phyloP scores from a whole-genome alignment of 1,140 invertebrate genomes.

The Tribolium madens region DNA sequence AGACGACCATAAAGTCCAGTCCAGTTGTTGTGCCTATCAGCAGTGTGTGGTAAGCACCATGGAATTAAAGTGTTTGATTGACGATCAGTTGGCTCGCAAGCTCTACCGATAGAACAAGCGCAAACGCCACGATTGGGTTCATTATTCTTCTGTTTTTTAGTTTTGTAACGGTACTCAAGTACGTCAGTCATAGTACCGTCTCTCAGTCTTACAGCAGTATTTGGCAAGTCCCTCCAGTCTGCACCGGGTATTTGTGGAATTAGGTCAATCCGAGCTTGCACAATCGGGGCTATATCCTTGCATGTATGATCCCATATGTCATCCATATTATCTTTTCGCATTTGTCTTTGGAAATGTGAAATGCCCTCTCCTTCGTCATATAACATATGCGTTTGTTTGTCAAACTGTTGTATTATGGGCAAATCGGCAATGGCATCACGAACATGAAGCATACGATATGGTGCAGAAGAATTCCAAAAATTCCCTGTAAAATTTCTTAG shows the following conservation, averaged over 20 bases:
- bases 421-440: constrained; percentile 88
- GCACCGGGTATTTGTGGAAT: constrained; percentile 81
- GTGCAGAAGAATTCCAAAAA: constrained; percentile 51
- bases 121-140: constrained; percentile 84
- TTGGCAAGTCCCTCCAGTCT: constrained; percentile 90
- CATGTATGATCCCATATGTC: constrained; percentile 80
- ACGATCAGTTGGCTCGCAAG: constrained; percentile 79
- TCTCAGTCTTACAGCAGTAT: constrained; percentile 76
- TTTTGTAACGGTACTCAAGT: constrained; percentile 73
- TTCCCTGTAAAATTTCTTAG: no score
- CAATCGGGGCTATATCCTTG: constrained; percentile 84
- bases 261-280: constrained; percentile 81
- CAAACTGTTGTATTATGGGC: constrained; percentile 81
- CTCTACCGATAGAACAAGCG: constrained; percentile 74
- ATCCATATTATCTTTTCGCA: constrained; percentile 70
- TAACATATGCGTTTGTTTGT: constrained; percentile 75
- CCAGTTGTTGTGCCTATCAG: constrained; percentile 90
- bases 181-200: constrained; percentile 77
- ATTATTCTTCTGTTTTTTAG: constrained; percentile 74
- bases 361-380: constrained; percentile 76
- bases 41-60: constrained; percentile 92
- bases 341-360: constrained; percentile 81
- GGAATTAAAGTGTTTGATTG: constrained; percentile 90
- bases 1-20: constrained; percentile 81
- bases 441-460: constrained; percentile 67